Evolutionary conservation across 1,140 invertebrate genomes (phyloP).

Genomic region (Monochamus saltuarius): DNA sequence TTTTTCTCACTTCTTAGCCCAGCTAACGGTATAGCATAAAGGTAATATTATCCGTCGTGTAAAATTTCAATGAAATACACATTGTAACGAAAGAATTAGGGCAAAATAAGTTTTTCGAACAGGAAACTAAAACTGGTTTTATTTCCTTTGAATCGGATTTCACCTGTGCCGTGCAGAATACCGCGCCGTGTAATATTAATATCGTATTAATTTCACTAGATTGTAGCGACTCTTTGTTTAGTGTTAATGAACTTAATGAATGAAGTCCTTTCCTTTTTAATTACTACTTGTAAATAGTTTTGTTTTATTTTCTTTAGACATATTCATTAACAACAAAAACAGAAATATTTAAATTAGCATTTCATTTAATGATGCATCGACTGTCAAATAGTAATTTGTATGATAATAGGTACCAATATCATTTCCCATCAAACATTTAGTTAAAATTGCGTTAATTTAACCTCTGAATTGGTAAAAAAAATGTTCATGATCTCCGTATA

Average conservation of each 20-base stretch:
- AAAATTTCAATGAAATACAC: constrained; percentile 21
- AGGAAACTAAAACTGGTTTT: constrained; percentile 24
- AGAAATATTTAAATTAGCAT: too few species aligned
- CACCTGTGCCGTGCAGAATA: constrained; percentile 18
- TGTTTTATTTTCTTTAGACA: too few species aligned
- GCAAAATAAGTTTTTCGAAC: constrained; percentile 25
- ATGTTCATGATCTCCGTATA: too few species aligned
- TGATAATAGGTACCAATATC: too few species aligned
- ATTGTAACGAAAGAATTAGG: constrained; percentile 25
- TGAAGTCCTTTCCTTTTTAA: not conserved
- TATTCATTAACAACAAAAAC: too few species aligned
- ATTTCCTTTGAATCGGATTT: constrained; percentile 21
- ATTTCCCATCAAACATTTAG: too few species aligned
- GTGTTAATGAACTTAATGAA: constrained; percentile 7
- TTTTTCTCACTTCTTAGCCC: too few species aligned
- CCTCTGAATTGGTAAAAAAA: too few species aligned
- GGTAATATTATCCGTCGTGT: constrained; percentile 16
- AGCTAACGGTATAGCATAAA: not conserved
- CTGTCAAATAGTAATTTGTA: too few species aligned
- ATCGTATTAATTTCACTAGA: not conserved
- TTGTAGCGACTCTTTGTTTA: constrained; percentile 7
- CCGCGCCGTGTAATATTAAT: constrained; percentile 2
- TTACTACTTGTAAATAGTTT: too few species aligned
- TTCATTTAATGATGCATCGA: too few species aligned
- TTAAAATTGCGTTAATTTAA: too few species aligned